These are phyloP conservation scores for Eupithecia tripunctaria DNA, from an alignment of 2,888 invertebrate species.

Conservation along the genomic window DNA sequence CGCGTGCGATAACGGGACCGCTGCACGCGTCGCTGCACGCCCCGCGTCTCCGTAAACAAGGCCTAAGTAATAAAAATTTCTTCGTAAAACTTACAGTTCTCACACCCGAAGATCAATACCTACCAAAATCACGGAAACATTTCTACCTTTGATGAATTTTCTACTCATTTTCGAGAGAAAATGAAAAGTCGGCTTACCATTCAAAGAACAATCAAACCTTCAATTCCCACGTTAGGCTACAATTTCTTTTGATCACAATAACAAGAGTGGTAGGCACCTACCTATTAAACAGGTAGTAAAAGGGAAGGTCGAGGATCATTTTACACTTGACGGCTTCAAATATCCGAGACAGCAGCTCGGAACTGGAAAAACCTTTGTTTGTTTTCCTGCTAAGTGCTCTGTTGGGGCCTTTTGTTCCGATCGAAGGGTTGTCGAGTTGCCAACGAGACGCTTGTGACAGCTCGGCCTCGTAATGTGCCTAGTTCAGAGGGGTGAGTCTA, in stretches of 20 bases:
- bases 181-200: not conserved
- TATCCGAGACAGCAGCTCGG: conserved; percentile 25
- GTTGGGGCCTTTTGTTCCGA: conserved; percentile 34
- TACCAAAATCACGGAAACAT: not conserved
- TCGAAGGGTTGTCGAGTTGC: conserved; percentile 25
- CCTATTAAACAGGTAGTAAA: conserved; percentile 32
- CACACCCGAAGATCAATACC: not conserved
- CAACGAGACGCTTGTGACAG: conserved; percentile 32
- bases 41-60: too few species aligned
- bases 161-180: not conserved
- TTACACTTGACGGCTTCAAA: conserved; percentile 37
- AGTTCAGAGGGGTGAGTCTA: too few species aligned
- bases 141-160: not conserved
- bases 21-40: too few species aligned
- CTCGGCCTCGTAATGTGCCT: conserved; percentile 31
- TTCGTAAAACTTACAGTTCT: not conserved
- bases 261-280: conserved; percentile 19
- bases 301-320: conserved; percentile 29
- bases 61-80: not conserved
- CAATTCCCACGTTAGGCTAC: conserved; percentile 7
- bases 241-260: conserved; percentile 30
- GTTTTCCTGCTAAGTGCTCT: conserved; percentile 37
- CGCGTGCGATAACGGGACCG: too few species aligned
- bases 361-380: conserved; percentile 39
- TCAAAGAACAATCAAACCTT: conserved; percentile 16